These are phyloP conservation scores for Meda fulgida DNA, from an alignment of 2,797 vertebrate species.

Conservation along the genomic window DNA sequence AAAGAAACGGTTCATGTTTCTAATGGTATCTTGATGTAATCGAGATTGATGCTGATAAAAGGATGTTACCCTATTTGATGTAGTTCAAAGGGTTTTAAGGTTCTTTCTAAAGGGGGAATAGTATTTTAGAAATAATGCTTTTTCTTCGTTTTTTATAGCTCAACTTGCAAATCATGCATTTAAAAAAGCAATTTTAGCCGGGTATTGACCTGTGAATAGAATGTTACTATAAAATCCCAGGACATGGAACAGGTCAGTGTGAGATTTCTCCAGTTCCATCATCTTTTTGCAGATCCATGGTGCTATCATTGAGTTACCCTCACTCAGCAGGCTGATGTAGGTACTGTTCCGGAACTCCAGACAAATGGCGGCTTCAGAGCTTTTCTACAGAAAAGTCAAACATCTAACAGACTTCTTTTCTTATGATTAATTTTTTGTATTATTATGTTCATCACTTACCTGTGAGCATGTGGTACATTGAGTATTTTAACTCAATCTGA, in stretches of 20 bases:
- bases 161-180: slow-evolving; percentile 91
- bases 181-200: slow-evolving; percentile 93
- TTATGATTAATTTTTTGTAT: slow-evolving; percentile 64
- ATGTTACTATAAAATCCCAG: slow-evolving; percentile 91
- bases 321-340: slow-evolving; percentile 84
- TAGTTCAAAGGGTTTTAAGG: slow-evolving; percentile 89
- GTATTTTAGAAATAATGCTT: slow-evolving; percentile 92
- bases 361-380: slow-evolving; percentile 75
- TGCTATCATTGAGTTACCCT: slow-evolving; percentile 95
- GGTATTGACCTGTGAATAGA: slow-evolving; percentile 97
- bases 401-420: slow-evolving; percentile 84
- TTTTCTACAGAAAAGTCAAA: slow-evolving; percentile 87
- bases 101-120: slow-evolving; percentile 88
- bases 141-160: slow-evolving; percentile 92
- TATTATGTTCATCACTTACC: slow-evolving; percentile 71
- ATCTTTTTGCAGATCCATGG: slow-evolving; percentile 90
- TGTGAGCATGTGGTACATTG: slow-evolving; percentile 70
- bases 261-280: slow-evolving; percentile 84
- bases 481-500: slow-evolving; percentile 67
- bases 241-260: slow-evolving; percentile 89
- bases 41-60: slow-evolving; percentile 85
- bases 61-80: slow-evolving; percentile 83
- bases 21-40: slow-evolving; percentile 91
- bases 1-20: slow-evolving; percentile 82
- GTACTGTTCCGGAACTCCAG: slow-evolving; percentile 83